Conservation (phyloP, 2,888 invertebrate species). For the Baccha elongata region DNA sequence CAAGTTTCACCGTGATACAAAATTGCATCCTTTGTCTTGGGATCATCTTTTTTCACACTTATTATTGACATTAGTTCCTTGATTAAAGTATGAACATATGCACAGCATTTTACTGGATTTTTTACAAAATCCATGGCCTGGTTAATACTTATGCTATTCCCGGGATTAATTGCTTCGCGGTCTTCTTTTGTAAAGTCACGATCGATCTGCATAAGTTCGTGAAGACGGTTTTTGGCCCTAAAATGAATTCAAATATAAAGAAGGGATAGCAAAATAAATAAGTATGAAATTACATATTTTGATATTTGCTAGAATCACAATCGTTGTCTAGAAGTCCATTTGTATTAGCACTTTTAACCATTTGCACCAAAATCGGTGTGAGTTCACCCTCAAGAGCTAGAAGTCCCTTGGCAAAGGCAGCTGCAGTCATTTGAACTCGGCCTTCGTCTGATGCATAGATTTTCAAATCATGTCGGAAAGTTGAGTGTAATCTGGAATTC, state of each 20-base stretch:
- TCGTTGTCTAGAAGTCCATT: slow-evolving; percentile 99
- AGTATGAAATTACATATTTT: slow-evolving; percentile 89
- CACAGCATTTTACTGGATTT: slow-evolving; percentile 97
- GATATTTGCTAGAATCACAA: slow-evolving; percentile 97
- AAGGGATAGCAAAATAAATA: not conserved
- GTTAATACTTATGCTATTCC: slow-evolving; percentile 94
- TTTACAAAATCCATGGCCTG: slow-evolving; percentile 97
- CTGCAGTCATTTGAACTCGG: slow-evolving; percentile 99
- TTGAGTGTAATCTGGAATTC: slow-evolving; percentile 91
- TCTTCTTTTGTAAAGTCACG: slow-evolving; percentile 93
- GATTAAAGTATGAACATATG: slow-evolving; percentile 93
- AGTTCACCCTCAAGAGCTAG: slow-evolving; percentile 98
- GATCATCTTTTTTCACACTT: slow-evolving; percentile 92
- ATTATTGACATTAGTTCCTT: slow-evolving; percentile 93
- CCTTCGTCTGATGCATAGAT: slow-evolving; percentile 99
- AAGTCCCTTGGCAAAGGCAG: slow-evolving; percentile 99
- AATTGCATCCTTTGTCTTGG: slow-evolving; percentile 95
- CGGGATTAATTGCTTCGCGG: slow-evolving; percentile 94
- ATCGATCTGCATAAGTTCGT: slow-evolving; percentile 95
- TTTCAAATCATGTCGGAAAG: slow-evolving; percentile 99
- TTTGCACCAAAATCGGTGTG: slow-evolving; percentile 99
- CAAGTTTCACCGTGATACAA: slow-evolving; percentile 99
- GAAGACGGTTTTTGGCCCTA: slow-evolving; percentile 97
- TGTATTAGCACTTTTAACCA: slow-evolving; percentile 99
- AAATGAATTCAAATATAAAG: too few species aligned